Conservation (phyloP, 2,888 invertebrate species). For the Nomada hirtipes region DNA sequence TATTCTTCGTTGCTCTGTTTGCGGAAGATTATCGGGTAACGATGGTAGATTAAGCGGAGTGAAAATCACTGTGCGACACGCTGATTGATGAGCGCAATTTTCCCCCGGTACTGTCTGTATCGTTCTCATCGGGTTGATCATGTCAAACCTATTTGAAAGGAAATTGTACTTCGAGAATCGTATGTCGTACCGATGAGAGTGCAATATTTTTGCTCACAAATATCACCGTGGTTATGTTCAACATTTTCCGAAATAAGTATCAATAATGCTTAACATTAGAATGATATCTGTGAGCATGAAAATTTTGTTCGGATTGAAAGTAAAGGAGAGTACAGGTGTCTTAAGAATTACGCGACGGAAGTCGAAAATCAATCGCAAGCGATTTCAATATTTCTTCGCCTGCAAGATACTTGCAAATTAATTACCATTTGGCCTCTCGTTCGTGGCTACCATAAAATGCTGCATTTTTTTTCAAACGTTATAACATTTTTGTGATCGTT, state of each 20-base stretch:
- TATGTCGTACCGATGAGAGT: neutral
- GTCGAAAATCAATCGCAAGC: slow-evolving; percentile 13
- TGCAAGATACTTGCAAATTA: neutral
- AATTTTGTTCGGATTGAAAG: slow-evolving; percentile 1
- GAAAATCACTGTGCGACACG: too few species aligned
- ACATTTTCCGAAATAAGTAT: neutral
- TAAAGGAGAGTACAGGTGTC: neutral
- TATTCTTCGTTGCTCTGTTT: too few species aligned
- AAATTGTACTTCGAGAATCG: neutral
- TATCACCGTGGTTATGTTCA: neutral
- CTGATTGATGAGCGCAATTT: too few species aligned
- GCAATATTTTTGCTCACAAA: neutral
- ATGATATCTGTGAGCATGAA: slow-evolving; percentile 12
- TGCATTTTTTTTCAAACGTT: neutral
- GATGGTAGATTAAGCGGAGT: too few species aligned
- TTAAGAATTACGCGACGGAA: slow-evolving; percentile 18
- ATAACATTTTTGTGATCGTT: neutral
- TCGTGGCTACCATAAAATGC: neutral
- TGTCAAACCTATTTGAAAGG: neutral
- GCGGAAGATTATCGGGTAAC: too few species aligned
- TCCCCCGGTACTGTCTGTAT: too few species aligned
- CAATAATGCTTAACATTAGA: too few species aligned
- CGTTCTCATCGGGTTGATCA: neutral
- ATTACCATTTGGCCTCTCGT: neutral
- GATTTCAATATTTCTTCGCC: neutral